Evolutionary conservation across 2,797 vertebrate species (phyloP).

Genomic region (Enteromius anoplus): DNA sequence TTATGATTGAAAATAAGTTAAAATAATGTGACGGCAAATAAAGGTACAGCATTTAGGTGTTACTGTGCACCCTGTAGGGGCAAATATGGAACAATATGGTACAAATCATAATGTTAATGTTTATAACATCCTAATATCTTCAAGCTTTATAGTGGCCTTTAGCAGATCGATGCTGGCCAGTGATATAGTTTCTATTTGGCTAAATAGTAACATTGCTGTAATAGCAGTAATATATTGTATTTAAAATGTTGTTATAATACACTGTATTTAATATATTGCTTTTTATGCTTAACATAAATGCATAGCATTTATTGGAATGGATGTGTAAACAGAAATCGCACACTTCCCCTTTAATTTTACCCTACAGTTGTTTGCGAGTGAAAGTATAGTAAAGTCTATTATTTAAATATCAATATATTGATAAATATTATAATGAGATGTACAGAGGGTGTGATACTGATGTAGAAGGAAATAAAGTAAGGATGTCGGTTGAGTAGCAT

Average conservation of each 20-base stretch:
- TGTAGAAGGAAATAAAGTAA: neutral
- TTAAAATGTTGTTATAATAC: too few relatives aligned
- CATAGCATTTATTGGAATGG: neutral
- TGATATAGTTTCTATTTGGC: neutral
- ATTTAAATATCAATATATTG: neutral
- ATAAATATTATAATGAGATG: neutral
- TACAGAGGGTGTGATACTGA: neutral
- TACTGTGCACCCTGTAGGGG: neutral
- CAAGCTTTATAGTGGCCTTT: neutral
- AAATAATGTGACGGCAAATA: neutral
- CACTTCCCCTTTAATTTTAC: neutral
- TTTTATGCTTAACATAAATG: neutral
- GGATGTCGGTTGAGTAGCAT: neutral
- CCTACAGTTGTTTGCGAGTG: neutral
- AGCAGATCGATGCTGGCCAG: neutral
- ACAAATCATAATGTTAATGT: too few relatives aligned
- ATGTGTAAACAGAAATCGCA: neutral
- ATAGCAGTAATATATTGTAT: too few relatives aligned
- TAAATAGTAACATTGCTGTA: neutral
- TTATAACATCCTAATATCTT: neutral
- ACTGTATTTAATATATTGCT: neutral
- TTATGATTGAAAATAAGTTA: neutral
- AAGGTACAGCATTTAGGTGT: neutral
- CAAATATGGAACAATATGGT: neutral
- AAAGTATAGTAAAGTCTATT: neutral